A percentile compares a stretch with the other conserved stretches of the same genome.
Conservation (phyloP, 2,888 invertebrate genomes). For the Tetrapedia diversipes region DNA sequence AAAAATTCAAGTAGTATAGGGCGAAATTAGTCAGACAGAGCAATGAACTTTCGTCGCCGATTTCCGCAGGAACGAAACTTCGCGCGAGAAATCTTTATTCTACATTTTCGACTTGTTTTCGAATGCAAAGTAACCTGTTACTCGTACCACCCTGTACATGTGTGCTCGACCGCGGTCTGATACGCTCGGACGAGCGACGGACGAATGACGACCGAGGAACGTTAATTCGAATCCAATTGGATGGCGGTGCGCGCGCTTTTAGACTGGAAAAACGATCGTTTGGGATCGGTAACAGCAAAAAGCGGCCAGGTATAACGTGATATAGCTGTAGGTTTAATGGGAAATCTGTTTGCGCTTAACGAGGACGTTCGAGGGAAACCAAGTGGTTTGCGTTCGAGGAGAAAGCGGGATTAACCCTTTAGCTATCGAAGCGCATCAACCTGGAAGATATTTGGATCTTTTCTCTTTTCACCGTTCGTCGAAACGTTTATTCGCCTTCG, state of each 20-base stretch:
- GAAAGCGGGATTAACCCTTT: neutral
- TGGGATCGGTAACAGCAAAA: neutral
- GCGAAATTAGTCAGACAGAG: too few relatives aligned
- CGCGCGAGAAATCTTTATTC: neutral
- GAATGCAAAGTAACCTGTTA: neutral
- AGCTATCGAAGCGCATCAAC: neutral
- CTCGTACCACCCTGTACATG: neutral
- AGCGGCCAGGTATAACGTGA: neutral
- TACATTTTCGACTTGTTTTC: neutral
- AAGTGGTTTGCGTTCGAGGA: neutral
- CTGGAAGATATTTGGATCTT: neutral
- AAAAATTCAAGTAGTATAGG: too few relatives aligned
- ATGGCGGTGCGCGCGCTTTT: neutral
- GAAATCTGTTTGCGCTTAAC: neutral
- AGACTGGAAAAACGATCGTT: neutral
- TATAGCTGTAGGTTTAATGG: neutral
- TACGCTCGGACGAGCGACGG: conserved; percentile 9
- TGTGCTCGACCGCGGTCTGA: neutral
- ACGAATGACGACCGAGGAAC: conserved; percentile 6
- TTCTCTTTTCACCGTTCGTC: neutral
- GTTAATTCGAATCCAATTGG: conserved; percentile 26
- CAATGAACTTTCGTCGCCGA: too few relatives aligned
- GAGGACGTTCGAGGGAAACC: neutral
- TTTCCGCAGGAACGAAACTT: neutral
- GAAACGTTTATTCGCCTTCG: neutral